Conservation (phyloP, 2,888 invertebrate species). For the Polyommatus icarus region DNA sequence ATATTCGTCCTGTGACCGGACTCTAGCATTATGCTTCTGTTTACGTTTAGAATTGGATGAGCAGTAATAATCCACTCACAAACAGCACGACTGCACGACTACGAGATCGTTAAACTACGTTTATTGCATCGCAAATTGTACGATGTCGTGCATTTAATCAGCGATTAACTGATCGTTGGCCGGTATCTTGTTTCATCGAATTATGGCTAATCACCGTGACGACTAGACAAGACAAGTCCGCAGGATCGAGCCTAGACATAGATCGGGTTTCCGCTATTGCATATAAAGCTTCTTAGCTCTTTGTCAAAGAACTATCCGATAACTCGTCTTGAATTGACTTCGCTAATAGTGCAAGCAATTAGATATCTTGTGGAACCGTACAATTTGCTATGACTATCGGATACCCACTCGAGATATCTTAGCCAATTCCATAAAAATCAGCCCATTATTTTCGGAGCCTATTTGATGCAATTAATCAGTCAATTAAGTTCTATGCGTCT, state of each 20-base stretch:
- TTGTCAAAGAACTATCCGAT: background rate
- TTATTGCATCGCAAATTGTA: background rate
- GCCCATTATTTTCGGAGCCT: background rate
- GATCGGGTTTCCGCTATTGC: background rate
- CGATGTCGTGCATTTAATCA: background rate
- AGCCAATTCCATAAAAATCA: background rate
- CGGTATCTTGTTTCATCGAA: conserved; percentile 4
- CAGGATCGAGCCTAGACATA: background rate
- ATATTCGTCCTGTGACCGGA: no score
- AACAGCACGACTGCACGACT: background rate
- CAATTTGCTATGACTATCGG: no score
- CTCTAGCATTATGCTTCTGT: no score
- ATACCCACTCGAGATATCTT: no score
- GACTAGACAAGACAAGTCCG: background rate
- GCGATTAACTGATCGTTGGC: background rate
- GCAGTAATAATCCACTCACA: background rate
- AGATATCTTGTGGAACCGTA: no score
- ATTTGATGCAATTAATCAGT: background rate
- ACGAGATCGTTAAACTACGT: background rate
- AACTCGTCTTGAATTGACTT: background rate
- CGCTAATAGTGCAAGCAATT: no score
- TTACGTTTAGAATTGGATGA: background rate
- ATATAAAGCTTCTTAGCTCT: background rate
- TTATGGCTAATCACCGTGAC: conserved; percentile 4
- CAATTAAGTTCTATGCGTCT: background rate